Percentiles rank a stretch among this genome's conserved stretches.
Conservation (phyloP, 2,113 vertebrate genomes). For the Psettodes erumei region DNA sequence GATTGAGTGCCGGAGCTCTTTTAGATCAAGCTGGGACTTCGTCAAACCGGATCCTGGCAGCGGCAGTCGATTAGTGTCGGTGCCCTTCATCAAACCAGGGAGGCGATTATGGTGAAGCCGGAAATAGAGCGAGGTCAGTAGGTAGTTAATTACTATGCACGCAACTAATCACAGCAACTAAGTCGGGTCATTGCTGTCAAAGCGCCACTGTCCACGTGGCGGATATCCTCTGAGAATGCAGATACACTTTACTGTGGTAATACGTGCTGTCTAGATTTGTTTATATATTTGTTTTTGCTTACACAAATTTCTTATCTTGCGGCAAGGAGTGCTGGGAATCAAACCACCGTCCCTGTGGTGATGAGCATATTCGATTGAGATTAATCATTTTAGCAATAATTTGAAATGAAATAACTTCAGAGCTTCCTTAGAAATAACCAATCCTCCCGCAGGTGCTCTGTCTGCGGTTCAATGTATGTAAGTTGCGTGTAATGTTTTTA, state of each 20-base stretch:
- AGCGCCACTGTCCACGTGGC: neutral
- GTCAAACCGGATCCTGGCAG: constrained; percentile 2
- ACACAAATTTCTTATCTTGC: neutral
- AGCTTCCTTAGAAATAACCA: neutral
- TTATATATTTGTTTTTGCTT: no score
- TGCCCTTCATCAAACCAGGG: neutral
- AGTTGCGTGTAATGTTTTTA: neutral
- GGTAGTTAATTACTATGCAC: neutral
- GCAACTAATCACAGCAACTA: constrained; percentile 1
- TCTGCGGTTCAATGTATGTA: neutral
- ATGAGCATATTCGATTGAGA: neutral
- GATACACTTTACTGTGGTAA: no score
- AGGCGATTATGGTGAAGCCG: constrained; percentile 3
- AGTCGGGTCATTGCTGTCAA: neutral
- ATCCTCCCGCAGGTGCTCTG: constrained; percentile 16
- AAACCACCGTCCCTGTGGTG: neutral
- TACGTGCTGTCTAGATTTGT: no score
- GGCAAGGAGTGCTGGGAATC: no score
- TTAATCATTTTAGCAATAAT: neutral
- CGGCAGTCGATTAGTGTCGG: constrained; percentile 1
- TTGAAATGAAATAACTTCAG: neutral
- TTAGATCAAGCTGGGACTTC: neutral
- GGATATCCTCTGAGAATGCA: neutral
- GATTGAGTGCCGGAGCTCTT: neutral
- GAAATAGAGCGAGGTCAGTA: constrained; percentile 1